Evolutionary conservation across 2,888 invertebrate species (phyloP).

Genomic region (Clistopyga incitator): DNA sequence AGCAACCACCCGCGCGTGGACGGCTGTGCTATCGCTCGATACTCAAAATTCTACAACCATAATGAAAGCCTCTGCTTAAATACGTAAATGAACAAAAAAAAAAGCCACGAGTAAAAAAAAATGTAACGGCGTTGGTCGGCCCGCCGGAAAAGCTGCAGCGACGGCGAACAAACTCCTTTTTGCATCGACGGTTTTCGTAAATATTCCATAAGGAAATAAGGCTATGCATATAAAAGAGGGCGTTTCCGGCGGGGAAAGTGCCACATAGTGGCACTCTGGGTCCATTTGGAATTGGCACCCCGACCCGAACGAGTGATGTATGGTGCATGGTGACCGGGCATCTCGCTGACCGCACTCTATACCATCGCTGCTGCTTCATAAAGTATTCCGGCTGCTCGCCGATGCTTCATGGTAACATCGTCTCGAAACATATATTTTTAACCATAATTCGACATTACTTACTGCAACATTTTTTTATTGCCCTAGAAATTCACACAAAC

Average conservation of each 20-base stretch:
- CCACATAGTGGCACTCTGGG: constrained; percentile 73
- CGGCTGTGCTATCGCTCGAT: constrained; percentile 47
- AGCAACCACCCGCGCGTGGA: constrained; percentile 6
- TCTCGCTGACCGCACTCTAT: constrained; percentile 58
- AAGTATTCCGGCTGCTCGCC: background rate
- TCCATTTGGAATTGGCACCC: constrained; percentile 79
- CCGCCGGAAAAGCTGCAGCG: background rate
- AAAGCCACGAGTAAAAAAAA: background rate
- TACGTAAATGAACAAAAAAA: constrained; percentile 57
- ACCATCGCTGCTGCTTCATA: constrained; percentile 7
- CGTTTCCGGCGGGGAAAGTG: constrained; percentile 73
- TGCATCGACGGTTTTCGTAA: constrained; percentile 67
- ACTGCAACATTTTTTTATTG: too few relatives aligned
- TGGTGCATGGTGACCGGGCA: constrained; percentile 70
- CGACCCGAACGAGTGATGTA: constrained; percentile 78
- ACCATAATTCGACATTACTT: too few relatives aligned
- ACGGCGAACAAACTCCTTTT: constrained; percentile 4
- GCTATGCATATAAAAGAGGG: constrained; percentile 83
- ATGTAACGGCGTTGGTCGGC: background rate
- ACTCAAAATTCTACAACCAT: constrained; percentile 47
- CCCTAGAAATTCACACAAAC: too few relatives aligned
- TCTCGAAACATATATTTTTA: background rate
- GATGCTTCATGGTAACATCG: background rate
- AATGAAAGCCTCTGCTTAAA: constrained; percentile 64
- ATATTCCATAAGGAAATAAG: constrained; percentile 83